phyloP scores from a whole-genome alignment of 2,797 vertebrate species.

The Chanos chanos region DNA sequence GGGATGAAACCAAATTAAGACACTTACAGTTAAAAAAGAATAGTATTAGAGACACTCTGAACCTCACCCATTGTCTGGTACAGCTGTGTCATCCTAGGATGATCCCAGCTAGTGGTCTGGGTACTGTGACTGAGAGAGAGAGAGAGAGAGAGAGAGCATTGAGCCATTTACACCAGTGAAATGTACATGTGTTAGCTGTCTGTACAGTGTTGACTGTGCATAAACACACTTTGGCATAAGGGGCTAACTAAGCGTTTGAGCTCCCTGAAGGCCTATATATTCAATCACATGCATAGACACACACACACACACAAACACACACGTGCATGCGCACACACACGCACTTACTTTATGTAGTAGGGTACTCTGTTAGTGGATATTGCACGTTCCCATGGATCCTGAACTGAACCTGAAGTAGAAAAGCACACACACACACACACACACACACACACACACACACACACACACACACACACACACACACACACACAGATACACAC shows the following conservation, averaged over 20 bases:
- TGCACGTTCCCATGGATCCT: constrained; percentile 80
- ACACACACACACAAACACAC: neutral
- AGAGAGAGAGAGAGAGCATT: neutral
- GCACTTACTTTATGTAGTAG: constrained; percentile 82
- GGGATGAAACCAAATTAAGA: neutral
- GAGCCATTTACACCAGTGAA: too few species aligned
- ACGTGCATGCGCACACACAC: neutral
- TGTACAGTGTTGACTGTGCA: too few species aligned
- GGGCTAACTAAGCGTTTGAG: too few species aligned
- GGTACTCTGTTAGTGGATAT: constrained; percentile 83
- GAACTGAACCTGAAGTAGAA: constrained; percentile 70
- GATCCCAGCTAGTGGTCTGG: constrained; percentile 81
- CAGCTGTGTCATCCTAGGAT: constrained; percentile 79
- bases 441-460: neutral
- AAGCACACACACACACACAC: neutral
- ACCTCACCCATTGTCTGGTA: constrained; percentile 77
- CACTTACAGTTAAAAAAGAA: neutral
- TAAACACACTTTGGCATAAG: too few species aligned
- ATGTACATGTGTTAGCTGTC: too few species aligned
- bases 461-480: too few species aligned
- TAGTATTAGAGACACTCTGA: neutral
- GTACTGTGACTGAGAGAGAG: constrained; percentile 70
- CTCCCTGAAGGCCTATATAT: too few species aligned
- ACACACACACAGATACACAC: too few species aligned
- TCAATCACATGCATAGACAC: neutral